phyloP scores from a whole-genome alignment of 2,113 vertebrate genomes.

The Sturnira hondurensis region DNA sequence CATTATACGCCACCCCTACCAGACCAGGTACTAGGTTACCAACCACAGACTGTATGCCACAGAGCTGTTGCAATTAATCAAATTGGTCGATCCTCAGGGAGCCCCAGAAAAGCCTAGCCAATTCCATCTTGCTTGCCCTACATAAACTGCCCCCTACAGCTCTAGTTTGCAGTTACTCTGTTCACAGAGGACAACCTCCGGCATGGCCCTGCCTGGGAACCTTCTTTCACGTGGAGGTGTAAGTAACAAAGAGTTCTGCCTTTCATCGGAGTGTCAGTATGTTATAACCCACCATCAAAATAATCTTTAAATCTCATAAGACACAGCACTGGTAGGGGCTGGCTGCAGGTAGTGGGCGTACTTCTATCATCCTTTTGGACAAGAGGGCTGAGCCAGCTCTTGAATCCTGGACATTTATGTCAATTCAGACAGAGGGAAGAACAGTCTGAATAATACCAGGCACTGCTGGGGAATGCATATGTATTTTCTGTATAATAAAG shows the following conservation, averaged over 20 bases:
- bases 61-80: neutral
- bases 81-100: neutral
- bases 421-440: neutral
- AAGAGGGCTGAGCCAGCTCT: neutral
- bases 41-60: neutral
- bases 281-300: neutral
- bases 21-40: neutral
- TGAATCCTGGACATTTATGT: neutral
- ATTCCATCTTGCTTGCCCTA: no score
- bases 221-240: neutral
- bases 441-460: neutral
- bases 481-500: neutral
- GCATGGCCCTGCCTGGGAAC: neutral
- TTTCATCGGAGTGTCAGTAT: neutral
- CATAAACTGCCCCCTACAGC: no score
- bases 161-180: neutral
- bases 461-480: neutral
- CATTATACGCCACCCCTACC: neutral
- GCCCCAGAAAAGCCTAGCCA: neutral
- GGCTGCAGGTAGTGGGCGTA: neutral
- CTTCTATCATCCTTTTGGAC: neutral
- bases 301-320: neutral
- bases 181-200: neutral
- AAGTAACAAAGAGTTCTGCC: neutral
- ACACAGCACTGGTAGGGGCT: neutral